Evolutionary conservation across 2,113 vertebrate species (phyloP).

Genomic region (Colaptes auratus): DNA sequence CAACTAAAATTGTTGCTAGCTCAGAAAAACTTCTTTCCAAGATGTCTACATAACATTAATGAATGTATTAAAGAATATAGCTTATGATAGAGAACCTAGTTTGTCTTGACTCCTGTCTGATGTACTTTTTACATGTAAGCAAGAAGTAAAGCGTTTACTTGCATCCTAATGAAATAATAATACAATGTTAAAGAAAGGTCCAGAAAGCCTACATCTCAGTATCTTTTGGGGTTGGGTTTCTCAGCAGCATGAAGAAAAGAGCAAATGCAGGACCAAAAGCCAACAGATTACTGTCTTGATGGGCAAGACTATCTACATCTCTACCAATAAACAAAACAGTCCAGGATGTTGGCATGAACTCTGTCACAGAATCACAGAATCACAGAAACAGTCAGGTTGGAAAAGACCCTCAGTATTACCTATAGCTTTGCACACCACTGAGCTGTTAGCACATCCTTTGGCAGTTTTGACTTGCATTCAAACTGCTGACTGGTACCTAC

Average conservation of each 20-base stretch:
- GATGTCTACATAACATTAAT: neutral
- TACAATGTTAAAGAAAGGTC: neutral
- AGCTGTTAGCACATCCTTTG: rapidly evolving
- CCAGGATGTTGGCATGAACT: neutral
- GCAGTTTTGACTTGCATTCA: neutral
- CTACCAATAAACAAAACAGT: neutral
- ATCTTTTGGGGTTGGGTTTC: neutral
- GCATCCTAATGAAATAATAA: neutral
- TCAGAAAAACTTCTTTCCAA: slow-evolving; percentile 48
- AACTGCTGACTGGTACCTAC: rapidly evolving
- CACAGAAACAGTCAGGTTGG: too few species aligned
- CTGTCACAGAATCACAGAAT: neutral
- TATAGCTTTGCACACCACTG: neutral
- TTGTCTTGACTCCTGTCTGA: neutral
- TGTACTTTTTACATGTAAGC: neutral
- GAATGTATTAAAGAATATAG: neutral
- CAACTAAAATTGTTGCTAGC: slow-evolving; percentile 34
- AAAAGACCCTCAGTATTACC: too few species aligned
- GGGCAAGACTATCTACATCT: neutral
- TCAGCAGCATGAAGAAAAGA: neutral
- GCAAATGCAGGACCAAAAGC: neutral
- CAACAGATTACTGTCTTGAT: neutral
- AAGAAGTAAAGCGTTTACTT: neutral
- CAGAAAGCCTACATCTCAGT: neutral
- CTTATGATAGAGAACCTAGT: neutral